These are phyloP conservation scores for Parnassius mnemosyne DNA, from an alignment of 2,888 invertebrate species.

Conservation along the genomic window DNA sequence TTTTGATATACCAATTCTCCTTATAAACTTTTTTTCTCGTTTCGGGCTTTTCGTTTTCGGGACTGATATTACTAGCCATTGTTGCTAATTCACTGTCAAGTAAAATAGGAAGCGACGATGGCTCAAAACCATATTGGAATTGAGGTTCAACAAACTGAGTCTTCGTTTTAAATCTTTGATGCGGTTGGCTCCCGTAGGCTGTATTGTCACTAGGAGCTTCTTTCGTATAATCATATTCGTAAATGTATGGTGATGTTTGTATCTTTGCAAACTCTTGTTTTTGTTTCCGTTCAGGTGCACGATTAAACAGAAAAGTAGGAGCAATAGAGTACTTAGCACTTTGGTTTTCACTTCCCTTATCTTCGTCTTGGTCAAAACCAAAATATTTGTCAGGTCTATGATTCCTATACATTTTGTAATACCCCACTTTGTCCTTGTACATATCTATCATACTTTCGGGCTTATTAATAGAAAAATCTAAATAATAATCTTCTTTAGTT, in stretches of 20 bases:
- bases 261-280: constrained; percentile 54
- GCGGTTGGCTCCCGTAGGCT: constrained; percentile 57
- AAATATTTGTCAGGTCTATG: constrained; percentile 55
- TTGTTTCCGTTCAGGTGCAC: constrained; percentile 44
- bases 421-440: constrained; percentile 58
- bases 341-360: constrained; percentile 48
- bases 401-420: constrained; percentile 61
- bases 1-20: constrained; percentile 74
- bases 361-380: constrained; percentile 36
- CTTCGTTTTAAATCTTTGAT: constrained; percentile 48
- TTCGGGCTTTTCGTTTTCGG: constrained; percentile 65
- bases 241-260: constrained; percentile 49
- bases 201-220: constrained; percentile 53
- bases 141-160: constrained; percentile 72
- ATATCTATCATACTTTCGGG: constrained; percentile 59
- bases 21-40: constrained; percentile 68
- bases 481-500: constrained; percentile 60
- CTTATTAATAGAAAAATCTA: constrained; percentile 60
- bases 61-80: constrained; percentile 65
- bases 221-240: constrained; percentile 58
- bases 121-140: constrained; percentile 75
- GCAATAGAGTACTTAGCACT: constrained; percentile 51
- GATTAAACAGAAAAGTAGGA: constrained; percentile 45
- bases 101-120: constrained; percentile 57
- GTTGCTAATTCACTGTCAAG: constrained; percentile 68